A percentile compares a stretch with the other conserved stretches of the same genome.
phyloP scores from a whole-genome alignment of 2,113 vertebrate genomes.

The Melanostigma gelatinosum region DNA sequence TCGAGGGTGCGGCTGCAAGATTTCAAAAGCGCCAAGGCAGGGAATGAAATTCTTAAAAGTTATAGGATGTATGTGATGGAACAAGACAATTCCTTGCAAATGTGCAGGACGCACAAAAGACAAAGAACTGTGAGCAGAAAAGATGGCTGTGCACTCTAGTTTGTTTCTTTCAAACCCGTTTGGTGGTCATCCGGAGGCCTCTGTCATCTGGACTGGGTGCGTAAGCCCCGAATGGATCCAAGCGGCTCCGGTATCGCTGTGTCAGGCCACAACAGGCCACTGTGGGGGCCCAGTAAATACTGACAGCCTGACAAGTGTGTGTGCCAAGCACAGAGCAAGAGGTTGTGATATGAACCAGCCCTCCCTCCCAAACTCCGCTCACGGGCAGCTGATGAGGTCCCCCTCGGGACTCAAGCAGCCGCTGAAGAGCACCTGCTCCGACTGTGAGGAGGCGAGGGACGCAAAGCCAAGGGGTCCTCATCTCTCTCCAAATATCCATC shows the following conservation, averaged over 20 bases:
- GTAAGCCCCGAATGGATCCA: constrained; percentile 4
- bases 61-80: constrained; percentile 34
- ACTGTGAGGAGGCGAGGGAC: constrained; percentile 13
- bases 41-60: constrained; percentile 48
- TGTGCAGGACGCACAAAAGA: constrained; percentile 14
- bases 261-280: constrained; percentile 39
- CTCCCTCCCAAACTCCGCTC: constrained; percentile 37
- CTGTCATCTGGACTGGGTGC: background rate
- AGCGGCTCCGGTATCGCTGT: constrained; percentile 25
- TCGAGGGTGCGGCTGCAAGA: constrained; percentile 55
- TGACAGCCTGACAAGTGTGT: constrained; percentile 42
- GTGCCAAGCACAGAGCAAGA: constrained; percentile 61
- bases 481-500: constrained; percentile 45
- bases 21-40: constrained; percentile 59
- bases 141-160: background rate
- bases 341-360: constrained; percentile 45
- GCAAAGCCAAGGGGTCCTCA: constrained; percentile 31
- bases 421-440: constrained; percentile 61
- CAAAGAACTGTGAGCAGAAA: constrained; percentile 8
- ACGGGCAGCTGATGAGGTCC: constrained; percentile 70
- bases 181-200: background rate
- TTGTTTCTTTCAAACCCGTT: background rate
- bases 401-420: constrained; percentile 45
- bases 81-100: constrained; percentile 41
- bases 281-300: constrained; percentile 40